Evolutionary conservation across 2,113 vertebrate genomes (phyloP).

Genomic region (Daboia siamensis): DNA sequence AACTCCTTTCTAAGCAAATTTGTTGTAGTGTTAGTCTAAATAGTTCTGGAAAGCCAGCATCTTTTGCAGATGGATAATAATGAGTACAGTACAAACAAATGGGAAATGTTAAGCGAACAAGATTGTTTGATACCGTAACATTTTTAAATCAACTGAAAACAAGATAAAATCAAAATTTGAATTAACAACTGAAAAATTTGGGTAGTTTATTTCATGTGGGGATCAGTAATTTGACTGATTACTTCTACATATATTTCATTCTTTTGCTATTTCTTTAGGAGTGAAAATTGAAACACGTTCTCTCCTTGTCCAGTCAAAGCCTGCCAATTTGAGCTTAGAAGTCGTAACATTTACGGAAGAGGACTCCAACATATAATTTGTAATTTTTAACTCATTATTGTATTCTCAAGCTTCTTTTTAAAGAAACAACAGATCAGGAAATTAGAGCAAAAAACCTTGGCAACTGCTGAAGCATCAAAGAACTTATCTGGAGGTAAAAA

Average conservation of each 20-base stretch:
- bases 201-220: background rate
- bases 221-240: background rate
- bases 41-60: background rate
- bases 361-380: conserved; percentile 3
- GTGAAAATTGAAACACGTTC: background rate
- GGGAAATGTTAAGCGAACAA: background rate
- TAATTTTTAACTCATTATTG: background rate
- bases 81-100: background rate
- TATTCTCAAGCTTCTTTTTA: background rate
- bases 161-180: background rate
- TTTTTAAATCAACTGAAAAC: background rate
- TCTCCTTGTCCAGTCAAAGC: background rate
- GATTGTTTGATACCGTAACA: background rate
- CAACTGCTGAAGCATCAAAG: background rate
- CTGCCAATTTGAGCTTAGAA: background rate
- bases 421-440: background rate
- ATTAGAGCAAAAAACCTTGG: background rate
- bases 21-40: background rate
- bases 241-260: background rate
- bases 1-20: background rate
- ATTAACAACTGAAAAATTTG: background rate
- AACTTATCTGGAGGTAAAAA: background rate
- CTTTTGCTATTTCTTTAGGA: background rate
- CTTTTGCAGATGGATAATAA: background rate
- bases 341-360: background rate